Evolutionary conservation across 2,888 invertebrate species (phyloP).

Genomic region (Trichogramma evanescens): DNA sequence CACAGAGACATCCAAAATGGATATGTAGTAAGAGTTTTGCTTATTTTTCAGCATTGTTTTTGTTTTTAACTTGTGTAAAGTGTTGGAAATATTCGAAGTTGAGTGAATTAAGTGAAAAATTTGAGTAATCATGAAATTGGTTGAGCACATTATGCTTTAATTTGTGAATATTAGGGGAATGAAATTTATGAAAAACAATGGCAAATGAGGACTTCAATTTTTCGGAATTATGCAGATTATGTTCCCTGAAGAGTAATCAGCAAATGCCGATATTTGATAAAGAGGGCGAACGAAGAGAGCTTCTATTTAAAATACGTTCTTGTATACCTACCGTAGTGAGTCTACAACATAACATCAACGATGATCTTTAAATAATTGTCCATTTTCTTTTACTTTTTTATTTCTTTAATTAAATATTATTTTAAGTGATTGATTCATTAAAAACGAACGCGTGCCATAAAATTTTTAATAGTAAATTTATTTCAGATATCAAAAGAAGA

Average conservation of each 20-base stretch:
- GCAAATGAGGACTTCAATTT: slow-evolving; percentile 60
- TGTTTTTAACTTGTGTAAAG: no score
- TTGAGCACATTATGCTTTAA: no score
- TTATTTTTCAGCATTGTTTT: no score
- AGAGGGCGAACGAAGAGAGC: slow-evolving; percentile 64
- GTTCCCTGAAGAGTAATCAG: slow-evolving; percentile 63
- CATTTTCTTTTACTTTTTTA: slow-evolving; percentile 2
- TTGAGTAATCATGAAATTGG: no score
- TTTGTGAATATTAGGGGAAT: no score
- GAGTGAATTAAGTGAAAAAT: no score
- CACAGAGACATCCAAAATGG: no score
- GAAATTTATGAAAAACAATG: slow-evolving; percentile 37
- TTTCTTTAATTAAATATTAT: background rate
- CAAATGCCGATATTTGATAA: slow-evolving; percentile 66
- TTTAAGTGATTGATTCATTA: background rate
- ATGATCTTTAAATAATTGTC: background rate
- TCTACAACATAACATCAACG: slow-evolving; percentile 23
- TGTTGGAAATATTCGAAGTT: no score
- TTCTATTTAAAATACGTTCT: slow-evolving; percentile 63
- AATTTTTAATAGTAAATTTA: slow-evolving; percentile 3
- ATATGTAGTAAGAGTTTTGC: no score
- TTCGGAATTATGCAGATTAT: slow-evolving; percentile 64
- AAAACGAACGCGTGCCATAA: background rate
- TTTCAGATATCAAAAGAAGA: slow-evolving; percentile 65
- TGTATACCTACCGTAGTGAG: slow-evolving; percentile 64